Base-by-base conservation (phyloP, 2,888 invertebrate genomes). In the Temnothorax unifasciatus region DNA sequence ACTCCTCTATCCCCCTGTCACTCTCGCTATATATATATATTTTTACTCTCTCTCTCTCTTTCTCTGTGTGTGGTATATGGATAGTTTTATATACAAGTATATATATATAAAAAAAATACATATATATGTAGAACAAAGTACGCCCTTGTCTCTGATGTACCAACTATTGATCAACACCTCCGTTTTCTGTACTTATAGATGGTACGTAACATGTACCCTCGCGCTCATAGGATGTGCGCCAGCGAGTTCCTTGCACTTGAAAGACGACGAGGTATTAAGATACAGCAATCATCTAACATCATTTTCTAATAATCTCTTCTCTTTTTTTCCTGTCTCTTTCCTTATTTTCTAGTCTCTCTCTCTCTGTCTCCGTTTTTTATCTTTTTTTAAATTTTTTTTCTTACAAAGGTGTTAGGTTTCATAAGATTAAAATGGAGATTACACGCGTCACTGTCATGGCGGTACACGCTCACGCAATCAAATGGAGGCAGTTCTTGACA, bases 111-210 rank as follows among this genome's bases (percentile, higher is more conserved):
- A 29, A 3, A 29, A 29, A 29, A 29, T 29, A 29, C 29, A 29
- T 29, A 84, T 88, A 88, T 90, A 91, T 91, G 87, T 92, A 92
- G 92, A 93, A 91, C 90, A 90, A 92, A 90, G 90, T 91, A 91
- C 92, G 85, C 87, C 88, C 88, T 88, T 88, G 90, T 89, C 88
- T 87, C 88, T 93, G 91, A 91, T 81, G 34, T 93, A 89, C 90
- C 91, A 92, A 92, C 92, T 94, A 94, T 94, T 94, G 94, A 94
- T 94, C 94, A 94, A 94, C 93, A 92, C 93, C 94, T 93, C 93
- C 93, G 93, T 94, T 94, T 94, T 94, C 94, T 94, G 94, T 94
- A 94, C 94, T 94, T 94, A 94, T 94, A 94, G 94, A 94, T 94
- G 94, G 93, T 94, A 94, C 94, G 94, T 94, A 92, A 93, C 93